Evolutionary conservation across 2,888 invertebrate genomes (phyloP), one percentile per base, ranked within the genome.

Genomic region (Luperina testacea): DNA sequence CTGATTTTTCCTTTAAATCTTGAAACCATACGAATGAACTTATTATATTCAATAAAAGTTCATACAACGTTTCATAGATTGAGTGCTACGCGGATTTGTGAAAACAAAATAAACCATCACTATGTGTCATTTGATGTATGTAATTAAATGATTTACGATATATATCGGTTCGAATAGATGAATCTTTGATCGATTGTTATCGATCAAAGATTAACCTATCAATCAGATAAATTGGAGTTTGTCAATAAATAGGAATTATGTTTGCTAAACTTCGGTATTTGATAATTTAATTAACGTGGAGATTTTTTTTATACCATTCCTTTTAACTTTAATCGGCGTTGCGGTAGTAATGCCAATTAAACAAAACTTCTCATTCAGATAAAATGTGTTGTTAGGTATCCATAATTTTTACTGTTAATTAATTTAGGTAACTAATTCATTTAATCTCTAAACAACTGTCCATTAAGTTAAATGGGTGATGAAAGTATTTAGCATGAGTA

Each of bases 121-220:
- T 63, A 38, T 63, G 53, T 82, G 72, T 76, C 64, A 65, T 70
- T 83, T 20, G 72, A 63, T 42, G 59, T 42, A 42, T n/a, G 65
- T 85, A 80, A 82, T 75, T 85, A 81, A 85, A 67, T 85, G 53
- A 85, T 83, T 85, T 69, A 85, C 65, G 65, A 59, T 51, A 24
- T 51, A n/a, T 4, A 77, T 85, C 64, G 69, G 57, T 67, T 67
- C 32, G 42, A 20, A 75, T 42, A 77, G 57, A 75, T 45, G 2
- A 45, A 45, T 45, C 9, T 45, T 45, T 45, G 45, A 45, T 45
- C 45, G 45, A 45, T 45, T 45, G 45, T 45, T 45, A 85, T 76
- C 76, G 65, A 74, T 67, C 61, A 82, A 80, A 84, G 80, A 74
- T 61, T 84, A 76, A 70, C 72, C 77, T 85, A 73, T 85, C 82